These are phyloP conservation scores for Holocentrus rufus DNA, from an alignment of 2,797 vertebrate species.

Conservation along the genomic window DNA sequence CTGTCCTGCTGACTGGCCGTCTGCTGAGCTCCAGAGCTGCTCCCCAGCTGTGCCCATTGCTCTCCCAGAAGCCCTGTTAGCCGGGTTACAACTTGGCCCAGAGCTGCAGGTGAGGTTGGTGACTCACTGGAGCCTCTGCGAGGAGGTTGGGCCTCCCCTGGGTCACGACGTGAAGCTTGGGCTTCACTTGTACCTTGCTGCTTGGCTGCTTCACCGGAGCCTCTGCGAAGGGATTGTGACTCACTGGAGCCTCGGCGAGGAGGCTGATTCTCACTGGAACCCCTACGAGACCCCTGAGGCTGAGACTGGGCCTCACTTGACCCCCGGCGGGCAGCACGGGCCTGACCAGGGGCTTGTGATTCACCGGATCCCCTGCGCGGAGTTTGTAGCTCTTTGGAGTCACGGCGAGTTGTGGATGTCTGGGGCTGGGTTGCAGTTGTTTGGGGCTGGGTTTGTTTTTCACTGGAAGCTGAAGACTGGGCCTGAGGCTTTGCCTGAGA, in stretches of 20 bases:
- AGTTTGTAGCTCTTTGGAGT: conserved; percentile 72
- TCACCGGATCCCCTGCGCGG: conserved; percentile 50
- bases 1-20: conserved; percentile 83
- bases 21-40: conserved; percentile 75
- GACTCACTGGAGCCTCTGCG: conserved; percentile 73
- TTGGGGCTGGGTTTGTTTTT: conserved; percentile 61
- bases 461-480: conserved; percentile 31
- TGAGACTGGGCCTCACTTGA: conserved; percentile 61
- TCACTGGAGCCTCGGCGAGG: conserved; percentile 58
- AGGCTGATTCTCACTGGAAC: conserved; percentile 60
- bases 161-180: conserved; percentile 47
- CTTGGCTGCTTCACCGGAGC: conserved; percentile 65
- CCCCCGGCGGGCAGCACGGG: conserved; percentile 53
- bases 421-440: conserved; percentile 62
- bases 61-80: conserved; percentile 96
- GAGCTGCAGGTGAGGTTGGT: conserved; percentile 85
- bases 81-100: conserved; percentile 93
- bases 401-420: conserved; percentile 35
- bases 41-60: conserved; percentile 95
- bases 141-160: conserved; percentile 50
- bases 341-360: conserved; percentile 54
- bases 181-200: conserved; percentile 64
- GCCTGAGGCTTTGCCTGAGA: conserved; percentile 35
- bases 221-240: conserved; percentile 64
- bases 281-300: conserved; percentile 65